Evolutionary conservation across 2,113 vertebrate genomes (phyloP).

Genomic region (Burhinus bistriatus): DNA sequence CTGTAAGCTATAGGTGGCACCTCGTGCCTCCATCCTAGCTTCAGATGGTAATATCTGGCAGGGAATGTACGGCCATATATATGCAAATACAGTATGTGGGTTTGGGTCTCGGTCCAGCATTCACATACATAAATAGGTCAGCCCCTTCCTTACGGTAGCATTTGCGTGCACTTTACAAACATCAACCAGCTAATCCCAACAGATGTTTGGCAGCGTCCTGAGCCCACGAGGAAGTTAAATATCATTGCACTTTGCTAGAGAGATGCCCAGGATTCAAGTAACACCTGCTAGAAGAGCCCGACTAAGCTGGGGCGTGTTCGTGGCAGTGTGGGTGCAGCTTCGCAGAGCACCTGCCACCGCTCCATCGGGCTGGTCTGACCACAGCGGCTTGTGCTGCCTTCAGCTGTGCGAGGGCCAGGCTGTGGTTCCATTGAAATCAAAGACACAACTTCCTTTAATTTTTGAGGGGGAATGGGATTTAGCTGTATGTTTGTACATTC

Average conservation of each 20-base stretch:
- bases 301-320: not conserved
- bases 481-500: not conserved
- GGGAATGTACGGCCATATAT: not conserved
- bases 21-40: not conserved
- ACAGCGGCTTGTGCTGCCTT: not conserved
- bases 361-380: not conserved
- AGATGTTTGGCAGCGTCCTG: conserved; percentile 35
- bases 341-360: not conserved
- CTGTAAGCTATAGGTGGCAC: not conserved
- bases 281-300: not conserved
- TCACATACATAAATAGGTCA: conserved; percentile 5
- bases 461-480: not conserved
- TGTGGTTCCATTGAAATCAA: not conserved
- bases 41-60: not conserved
- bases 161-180: not conserved
- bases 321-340: not conserved
- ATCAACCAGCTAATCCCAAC: not conserved
- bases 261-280: not conserved
- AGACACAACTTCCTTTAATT: not conserved
- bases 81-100: not conserved
- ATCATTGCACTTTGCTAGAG: conserved; percentile 4
- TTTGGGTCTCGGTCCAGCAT: not conserved
- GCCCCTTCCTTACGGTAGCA: not conserved
- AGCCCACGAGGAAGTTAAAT: conserved; percentile 29
- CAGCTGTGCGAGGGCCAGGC: not conserved